Base-by-base conservation (phyloP, 2,797 vertebrate species). In the Bradypodion ventrale region DNA sequence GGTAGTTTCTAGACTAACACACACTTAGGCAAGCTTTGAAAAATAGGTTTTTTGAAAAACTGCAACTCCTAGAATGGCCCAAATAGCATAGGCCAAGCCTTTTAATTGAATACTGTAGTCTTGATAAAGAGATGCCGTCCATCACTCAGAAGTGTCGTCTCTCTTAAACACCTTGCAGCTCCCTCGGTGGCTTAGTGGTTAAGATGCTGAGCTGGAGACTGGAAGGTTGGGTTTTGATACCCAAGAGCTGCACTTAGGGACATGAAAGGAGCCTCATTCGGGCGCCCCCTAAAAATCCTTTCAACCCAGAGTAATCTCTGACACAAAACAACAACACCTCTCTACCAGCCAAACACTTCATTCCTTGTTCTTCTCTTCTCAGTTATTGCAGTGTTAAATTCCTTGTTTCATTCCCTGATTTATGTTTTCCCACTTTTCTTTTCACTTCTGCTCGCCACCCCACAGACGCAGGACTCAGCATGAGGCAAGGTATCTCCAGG, bases 61-160 rank as follows among this genome's bases (percentile, higher is more conserved):
- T 16, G 21, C 52, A 56, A 56, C 52, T 56, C 52, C 52, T 52
- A 56, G 52, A 56, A 21, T 21, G 19, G 12, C 52, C 3, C 3
- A 56, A 56, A 56, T 19, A 56, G 19, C 52, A 56, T 5, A 56
- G 13, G 4, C 10, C 52, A 3, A 56, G 52, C 52, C n/a, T 56
- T 0, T 37, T 52, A 59, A 70, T 25, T 42, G n/a, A 69, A 35
- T 16, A 40, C 23, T 63, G 70, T 29, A 74, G 80, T 65, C 35
- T 89, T 88, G 40, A 80, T 88, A 87, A 85, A 80, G 80, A 82
- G 65, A 74, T 49, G 25, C 80, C 85, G 66, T 78, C 44, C 66
- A 85, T 19, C 52, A 19, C 52, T 56, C 52, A 56, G 52, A 56
- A 56, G 16, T 56, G 52, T 56, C 52, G 5, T 21, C 52, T 56